Evolutionary conservation across 2,888 invertebrate species (phyloP).

Genomic region (Deilephila elpenor): DNA sequence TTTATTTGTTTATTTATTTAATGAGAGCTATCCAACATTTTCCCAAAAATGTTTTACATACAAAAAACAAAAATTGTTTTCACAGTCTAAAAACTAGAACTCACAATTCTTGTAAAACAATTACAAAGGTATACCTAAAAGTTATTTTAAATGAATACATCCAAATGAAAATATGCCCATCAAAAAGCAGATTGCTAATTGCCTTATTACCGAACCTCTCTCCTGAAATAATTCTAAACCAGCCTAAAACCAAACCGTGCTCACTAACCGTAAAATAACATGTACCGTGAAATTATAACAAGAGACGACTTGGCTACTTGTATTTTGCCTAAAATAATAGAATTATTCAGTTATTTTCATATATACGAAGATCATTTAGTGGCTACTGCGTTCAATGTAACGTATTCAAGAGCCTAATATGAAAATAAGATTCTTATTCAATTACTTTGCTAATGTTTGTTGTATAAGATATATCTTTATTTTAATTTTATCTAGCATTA

Average conservation of each 20-base stretch:
- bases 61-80: too few relatives aligned
- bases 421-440: not conserved
- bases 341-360: slow-evolving; percentile 7
- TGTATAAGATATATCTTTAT: not conserved
- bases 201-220: not conserved
- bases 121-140: too few relatives aligned
- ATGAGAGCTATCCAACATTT: too few relatives aligned
- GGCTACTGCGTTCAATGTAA: not conserved
- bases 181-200: not conserved
- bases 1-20: too few relatives aligned
- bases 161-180: too few relatives aligned
- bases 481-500: too few relatives aligned
- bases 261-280: slow-evolving; percentile 18
- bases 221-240: not conserved
- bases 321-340: slow-evolving; percentile 26
- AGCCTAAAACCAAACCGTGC: not conserved
- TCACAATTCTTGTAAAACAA: too few relatives aligned
- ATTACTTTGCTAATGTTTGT: not conserved
- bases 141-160: too few relatives aligned
- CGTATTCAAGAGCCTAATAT: not conserved
- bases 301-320: not conserved
- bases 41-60: too few relatives aligned
- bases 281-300: slow-evolving; percentile 10
- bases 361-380: not conserved
- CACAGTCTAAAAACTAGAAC: too few relatives aligned